Percentiles rank a stretch among this genome's conserved stretches.
phyloP scores from a whole-genome alignment of 2,888 invertebrate species.

The Melipona beecheii region DNA sequence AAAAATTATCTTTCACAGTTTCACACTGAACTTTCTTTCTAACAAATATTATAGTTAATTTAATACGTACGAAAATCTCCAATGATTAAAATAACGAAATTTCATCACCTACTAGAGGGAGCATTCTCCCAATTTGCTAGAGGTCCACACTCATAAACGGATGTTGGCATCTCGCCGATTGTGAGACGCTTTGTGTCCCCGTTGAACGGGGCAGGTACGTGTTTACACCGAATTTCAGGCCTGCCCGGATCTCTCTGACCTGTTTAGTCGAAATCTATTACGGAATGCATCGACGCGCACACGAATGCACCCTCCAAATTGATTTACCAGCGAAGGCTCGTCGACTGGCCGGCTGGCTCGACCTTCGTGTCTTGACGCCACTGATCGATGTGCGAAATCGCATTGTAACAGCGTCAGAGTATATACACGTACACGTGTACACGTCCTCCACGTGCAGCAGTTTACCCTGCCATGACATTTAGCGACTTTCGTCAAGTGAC shows the following conservation, averaged over 20 bases:
- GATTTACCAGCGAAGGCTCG: conserved; percentile 54
- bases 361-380: conserved; percentile 39
- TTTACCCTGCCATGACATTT: background rate
- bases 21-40: too few species aligned
- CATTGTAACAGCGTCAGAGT: conserved; percentile 12
- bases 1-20: too few species aligned
- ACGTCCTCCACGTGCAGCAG: background rate
- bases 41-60: too few species aligned
- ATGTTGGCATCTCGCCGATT: conserved; percentile 4
- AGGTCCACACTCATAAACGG: conserved; percentile 26
- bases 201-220: background rate
- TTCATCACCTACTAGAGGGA: background rate
- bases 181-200: conserved; percentile 7
- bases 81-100: too few species aligned
- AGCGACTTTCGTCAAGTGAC: background rate
- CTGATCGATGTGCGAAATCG: conserved; percentile 53
- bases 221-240: conserved; percentile 47
- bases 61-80: too few species aligned
- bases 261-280: conserved; percentile 64
- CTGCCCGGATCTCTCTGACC: conserved; percentile 46
- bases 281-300: conserved; percentile 53
- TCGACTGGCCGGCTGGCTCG: conserved; percentile 15
- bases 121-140: conserved; percentile 29
- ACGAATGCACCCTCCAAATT: conserved; percentile 52
- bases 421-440: background rate